Conservation (phyloP, 1,140 invertebrate species). For the Nephila pilipes region DNA sequence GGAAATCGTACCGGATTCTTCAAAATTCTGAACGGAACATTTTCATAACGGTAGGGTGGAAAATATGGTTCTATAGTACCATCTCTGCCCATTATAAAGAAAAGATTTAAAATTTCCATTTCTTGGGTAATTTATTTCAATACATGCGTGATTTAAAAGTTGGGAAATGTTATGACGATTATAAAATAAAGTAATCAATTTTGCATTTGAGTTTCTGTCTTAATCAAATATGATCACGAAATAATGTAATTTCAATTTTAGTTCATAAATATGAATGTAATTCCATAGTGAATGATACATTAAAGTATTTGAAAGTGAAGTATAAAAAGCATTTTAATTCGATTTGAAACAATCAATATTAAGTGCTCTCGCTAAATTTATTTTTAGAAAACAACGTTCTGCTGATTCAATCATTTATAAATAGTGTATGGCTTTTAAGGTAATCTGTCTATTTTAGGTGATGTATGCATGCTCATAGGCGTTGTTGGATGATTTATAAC, state of each 20-base stretch:
- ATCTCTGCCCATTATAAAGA: background rate
- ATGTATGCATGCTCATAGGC: no score
- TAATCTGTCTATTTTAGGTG: no score
- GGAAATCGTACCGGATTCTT: background rate
- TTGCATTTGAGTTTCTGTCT: background rate
- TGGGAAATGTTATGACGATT: background rate
- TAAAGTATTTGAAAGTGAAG: background rate
- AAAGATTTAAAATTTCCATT: slow-evolving; percentile 8
- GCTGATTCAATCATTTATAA: no score
- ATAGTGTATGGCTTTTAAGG: no score
- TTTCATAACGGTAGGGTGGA: no score
- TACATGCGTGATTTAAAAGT: background rate
- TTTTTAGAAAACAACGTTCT: no score
- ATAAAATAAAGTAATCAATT: background rate
- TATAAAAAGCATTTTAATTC: no score
- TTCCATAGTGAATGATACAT: background rate
- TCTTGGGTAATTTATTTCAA: background rate
- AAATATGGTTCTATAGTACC: no score
- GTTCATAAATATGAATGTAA: background rate
- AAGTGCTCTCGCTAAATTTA: no score
- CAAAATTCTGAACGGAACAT: background rate
- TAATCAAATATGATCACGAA: background rate
- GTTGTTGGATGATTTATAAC: no score
- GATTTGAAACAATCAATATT: no score
- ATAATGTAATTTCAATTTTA: background rate